Evolutionary conservation across 2,113 vertebrate genomes (phyloP), one percentile per base, ranked within the genome.

Genomic region (Ctenodactylus gundi): DNA sequence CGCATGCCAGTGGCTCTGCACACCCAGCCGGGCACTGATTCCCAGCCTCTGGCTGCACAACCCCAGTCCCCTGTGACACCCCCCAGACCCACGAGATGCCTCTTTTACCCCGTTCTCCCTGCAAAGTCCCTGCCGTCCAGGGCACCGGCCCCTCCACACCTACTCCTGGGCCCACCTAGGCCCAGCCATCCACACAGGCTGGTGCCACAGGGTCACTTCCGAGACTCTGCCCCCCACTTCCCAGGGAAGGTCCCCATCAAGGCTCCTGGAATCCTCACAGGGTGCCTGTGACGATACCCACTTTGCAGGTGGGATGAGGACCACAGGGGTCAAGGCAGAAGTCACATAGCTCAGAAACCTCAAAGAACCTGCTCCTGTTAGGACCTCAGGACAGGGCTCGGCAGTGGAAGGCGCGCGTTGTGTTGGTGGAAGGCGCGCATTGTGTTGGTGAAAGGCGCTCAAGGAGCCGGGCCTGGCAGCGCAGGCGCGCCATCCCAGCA

Each of bases 1-100:
- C n/a, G n/a, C n/a, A n/a, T n/a, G n/a, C 9, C 60, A 0, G 0
- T 13, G 1, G 10, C 23, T 41, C 85, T 1, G 5, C 55, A 39
- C 39, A 5, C 14, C 39, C 18, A 1, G 9, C 13, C 62, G 36
- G 8, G 39, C 36, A 46, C 20, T 65, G 21, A 57, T 6, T 6
- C 49, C 3, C 46, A 25, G 12, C 15, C 31, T 29, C 44, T 6
- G 0, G 17, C 51, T 25, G 18, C 34, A 12, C 20, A 36, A 83
- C 72, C n/a, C 64, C 85, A 15, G 4, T 3, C n/a, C 4, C 85
- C 80, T 17, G 29, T 6, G 25, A 46, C n/a, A n/a, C n/a, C 77
- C 86, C 39, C 9, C 6, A 31, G 36, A 57, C 10, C 29, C 41
- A n/a, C 6, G 12, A 9, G 60, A 49, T 11, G 21, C 18, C 85